Conservation (phyloP, 2,888 invertebrate genomes). For the Argyresthia goedartella region DNA sequence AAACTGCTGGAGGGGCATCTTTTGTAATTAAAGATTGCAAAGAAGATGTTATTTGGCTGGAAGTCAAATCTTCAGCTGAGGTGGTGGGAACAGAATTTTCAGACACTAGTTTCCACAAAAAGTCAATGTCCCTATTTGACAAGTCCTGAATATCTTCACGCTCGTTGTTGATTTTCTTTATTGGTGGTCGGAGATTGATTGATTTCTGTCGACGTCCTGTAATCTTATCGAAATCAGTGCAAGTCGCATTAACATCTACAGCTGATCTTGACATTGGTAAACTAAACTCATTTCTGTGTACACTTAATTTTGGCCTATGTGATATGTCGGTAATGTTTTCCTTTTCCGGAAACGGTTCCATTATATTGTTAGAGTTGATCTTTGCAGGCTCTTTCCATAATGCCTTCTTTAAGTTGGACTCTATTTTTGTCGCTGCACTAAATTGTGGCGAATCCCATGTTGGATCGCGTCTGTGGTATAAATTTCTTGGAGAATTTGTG, state of each 20-base stretch:
- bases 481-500: constrained; percentile 68
- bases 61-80: constrained; percentile 40
- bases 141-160: constrained; percentile 37
- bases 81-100: constrained; percentile 39
- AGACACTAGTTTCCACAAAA: constrained; percentile 56
- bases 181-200: constrained; percentile 24
- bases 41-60: constrained; percentile 49
- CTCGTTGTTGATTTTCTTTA: constrained; percentile 35
- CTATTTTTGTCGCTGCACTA: constrained; percentile 37
- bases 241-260: constrained; percentile 20
- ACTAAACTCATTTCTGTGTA: constrained; percentile 31
- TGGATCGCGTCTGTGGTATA: constrained; percentile 66
- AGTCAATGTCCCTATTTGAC: constrained; percentile 55
- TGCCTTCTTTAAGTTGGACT: constrained; percentile 45
- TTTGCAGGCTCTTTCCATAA: constrained; percentile 64
- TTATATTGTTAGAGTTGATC: constrained; percentile 51
- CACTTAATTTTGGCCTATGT: constrained; percentile 35
- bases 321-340: constrained; percentile 38
- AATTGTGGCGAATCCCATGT: constrained; percentile 59
- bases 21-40: constrained; percentile 58
- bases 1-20: constrained; percentile 31
- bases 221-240: constrained; percentile 27
- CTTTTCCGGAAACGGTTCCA: constrained; percentile 53
- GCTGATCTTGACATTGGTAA: constrained; percentile 19
- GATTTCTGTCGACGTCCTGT: constrained; percentile 34